phyloP scores from a whole-genome alignment of 2,888 invertebrate species.

The Sicus ferrugineus region DNA sequence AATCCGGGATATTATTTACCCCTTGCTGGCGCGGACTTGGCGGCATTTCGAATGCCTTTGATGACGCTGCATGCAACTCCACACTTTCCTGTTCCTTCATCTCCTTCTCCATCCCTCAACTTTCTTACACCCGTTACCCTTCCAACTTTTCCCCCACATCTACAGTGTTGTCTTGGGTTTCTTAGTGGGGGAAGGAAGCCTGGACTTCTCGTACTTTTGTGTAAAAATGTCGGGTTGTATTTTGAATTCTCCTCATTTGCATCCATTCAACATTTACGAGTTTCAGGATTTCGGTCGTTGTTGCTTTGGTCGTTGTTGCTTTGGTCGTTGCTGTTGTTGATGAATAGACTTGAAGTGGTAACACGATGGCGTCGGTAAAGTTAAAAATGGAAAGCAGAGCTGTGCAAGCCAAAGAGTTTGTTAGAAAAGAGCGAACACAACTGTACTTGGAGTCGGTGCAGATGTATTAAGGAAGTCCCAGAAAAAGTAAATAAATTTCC shows the following conservation, averaged over 20 bases:
- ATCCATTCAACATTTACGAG: conserved; percentile 35
- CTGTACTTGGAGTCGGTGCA: too few relatives aligned
- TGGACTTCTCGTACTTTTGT: neutral
- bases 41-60: conserved; percentile 15
- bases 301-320: conserved; percentile 5
- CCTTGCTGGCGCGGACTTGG: neutral
- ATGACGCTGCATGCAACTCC: conserved; percentile 11
- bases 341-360: conserved; percentile 22
- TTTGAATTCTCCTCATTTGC: conserved; percentile 38
- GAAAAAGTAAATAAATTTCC: neutral
- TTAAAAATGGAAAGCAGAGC: neutral
- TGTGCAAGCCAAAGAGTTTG: neutral
- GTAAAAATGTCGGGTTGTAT: conserved; percentile 11
- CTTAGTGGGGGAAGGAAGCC: neutral
- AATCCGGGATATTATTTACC: conserved; percentile 19
- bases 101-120: neutral
- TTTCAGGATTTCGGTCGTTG: conserved; percentile 34
- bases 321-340: conserved; percentile 32
- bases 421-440: neutral
- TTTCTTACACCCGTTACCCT: neutral
- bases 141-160: neutral
- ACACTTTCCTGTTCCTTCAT: neutral
- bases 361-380: neutral
- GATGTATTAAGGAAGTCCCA: too few relatives aligned
- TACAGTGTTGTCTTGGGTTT: conserved; percentile 28